These are phyloP conservation scores for Chaetodon auriga DNA, from an alignment of 2,113 vertebrate genomes.

Conservation along the genomic window DNA sequence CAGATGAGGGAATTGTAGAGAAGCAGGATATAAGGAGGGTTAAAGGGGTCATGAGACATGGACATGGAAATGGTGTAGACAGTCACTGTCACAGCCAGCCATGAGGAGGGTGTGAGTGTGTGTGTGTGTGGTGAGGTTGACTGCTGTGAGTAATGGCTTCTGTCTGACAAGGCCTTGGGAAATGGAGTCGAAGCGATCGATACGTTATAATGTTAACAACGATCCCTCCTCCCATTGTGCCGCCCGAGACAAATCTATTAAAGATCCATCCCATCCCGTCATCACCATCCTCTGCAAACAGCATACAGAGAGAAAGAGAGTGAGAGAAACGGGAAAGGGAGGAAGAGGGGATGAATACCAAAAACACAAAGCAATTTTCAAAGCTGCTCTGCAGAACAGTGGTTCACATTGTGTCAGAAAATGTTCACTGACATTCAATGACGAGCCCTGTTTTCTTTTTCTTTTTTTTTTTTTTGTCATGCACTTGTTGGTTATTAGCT, in stretches of 20 bases:
- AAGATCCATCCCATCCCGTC: conserved; percentile 76
- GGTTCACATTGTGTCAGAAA: conserved; percentile 43
- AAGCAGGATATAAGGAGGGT: conserved; percentile 13
- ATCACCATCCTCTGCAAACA: conserved; percentile 62
- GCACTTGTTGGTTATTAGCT: conserved; percentile 46
- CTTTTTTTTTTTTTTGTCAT: background rate
- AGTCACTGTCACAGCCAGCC: conserved; percentile 58
- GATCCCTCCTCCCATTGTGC: conserved; percentile 80
- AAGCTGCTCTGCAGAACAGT: conserved; percentile 23
- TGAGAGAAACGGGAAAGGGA: conserved; percentile 15
- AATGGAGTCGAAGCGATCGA: conserved; percentile 80
- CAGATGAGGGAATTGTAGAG: conserved; percentile 29
- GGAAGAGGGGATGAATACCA: conserved; percentile 36
- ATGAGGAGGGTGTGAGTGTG: conserved; percentile 27
- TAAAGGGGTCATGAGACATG: conserved; percentile 59
- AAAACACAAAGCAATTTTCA: conserved; percentile 56
- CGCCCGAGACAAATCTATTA: conserved; percentile 82
- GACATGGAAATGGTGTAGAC: conserved; percentile 53
- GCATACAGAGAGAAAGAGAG: conserved; percentile 43
- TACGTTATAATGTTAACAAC: conserved; percentile 87
- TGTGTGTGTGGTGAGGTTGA: conserved; percentile 49
- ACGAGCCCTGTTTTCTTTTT: background rate
- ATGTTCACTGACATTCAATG: conserved; percentile 40
- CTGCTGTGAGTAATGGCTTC: conserved; percentile 83
- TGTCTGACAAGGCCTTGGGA: conserved; percentile 78